A percentile compares a stretch with the other conserved stretches of the same genome.
Evolutionary conservation across 1,140 invertebrate genomes (phyloP).

Genomic region (Drosophila auraria): DNA sequence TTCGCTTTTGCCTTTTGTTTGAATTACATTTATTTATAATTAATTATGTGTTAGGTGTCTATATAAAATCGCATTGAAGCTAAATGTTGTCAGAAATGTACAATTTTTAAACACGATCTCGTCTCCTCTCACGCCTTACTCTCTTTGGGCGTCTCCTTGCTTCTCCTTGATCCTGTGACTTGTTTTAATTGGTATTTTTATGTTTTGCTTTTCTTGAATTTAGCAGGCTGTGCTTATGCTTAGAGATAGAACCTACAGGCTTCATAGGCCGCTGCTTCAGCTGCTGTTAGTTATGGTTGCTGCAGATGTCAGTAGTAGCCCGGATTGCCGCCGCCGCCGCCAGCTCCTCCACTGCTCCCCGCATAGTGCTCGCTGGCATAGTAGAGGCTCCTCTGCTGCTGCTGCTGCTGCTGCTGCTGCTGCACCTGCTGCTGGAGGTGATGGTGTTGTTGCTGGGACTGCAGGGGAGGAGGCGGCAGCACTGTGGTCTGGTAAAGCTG

Average conservation of each 20-base stretch:
- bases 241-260: too few relatives aligned
- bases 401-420: conserved; percentile 43
- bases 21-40: background rate
- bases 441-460: conserved; percentile 43
- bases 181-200: too few relatives aligned
- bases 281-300: conserved; percentile 7
- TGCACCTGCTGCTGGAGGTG: conserved; percentile 13
- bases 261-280: background rate
- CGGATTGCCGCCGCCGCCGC: conserved; percentile 20
- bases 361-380: conserved; percentile 42
- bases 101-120: background rate
- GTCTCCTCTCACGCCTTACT: background rate
- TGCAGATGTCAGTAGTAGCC: conserved; percentile 38
- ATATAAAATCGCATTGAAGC: background rate
- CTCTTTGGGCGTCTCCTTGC: background rate
- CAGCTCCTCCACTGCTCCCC: conserved; percentile 8
- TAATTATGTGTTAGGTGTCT: background rate
- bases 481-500: conserved; percentile 36
- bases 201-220: too few relatives aligned
- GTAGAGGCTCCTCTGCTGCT: conserved; percentile 42
- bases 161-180: too few relatives aligned
- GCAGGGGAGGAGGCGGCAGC: conserved; percentile 60
- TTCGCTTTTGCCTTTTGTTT: background rate
- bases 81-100: conserved; percentile 7
- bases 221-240: too few relatives aligned